Base-by-base conservation (phyloP, 2,113 vertebrate genomes). In the Peromyscus polionotus region DNA sequence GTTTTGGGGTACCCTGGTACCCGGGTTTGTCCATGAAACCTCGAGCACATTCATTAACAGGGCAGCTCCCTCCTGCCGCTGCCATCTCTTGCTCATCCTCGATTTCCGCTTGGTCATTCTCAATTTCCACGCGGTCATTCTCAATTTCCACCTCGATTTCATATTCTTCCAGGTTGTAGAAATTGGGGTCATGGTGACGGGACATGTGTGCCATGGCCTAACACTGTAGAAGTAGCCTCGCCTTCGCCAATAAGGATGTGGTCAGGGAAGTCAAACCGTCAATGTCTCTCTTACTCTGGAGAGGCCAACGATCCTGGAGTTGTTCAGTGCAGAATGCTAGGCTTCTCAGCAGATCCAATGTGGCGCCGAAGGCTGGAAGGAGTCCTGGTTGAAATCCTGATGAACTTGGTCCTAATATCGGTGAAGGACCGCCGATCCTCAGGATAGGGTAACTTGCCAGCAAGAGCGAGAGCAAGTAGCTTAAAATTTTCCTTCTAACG, bases 61-160 rank as follows among this genome's bases (percentile, higher is more conserved):
- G 0, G 7, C 4, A 0, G 24, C 16, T 63, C 14, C 4, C 57
- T 84, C 16, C n/a, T 17, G 57, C 7, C 1, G 3, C 22, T 9
- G 1, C 7, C 3, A 3, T 24, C n/a, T 63, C 24, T 63, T 63
- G n/a, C 0, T 84, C 59, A 9, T 42, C n/a, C 2, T 84, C n/a
- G 3, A 84, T 84, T 54, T 54, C 54, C 12, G 2, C 24, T 42
- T 42, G n/a, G 0, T 84, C 81, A 9, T 42, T 22, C 3, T 84
- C 36, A 1, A 84, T 84, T 51, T 51, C 51, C 51, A 51, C 24
- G 39, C 42, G n/a, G 0, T 84, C 81, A 9, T 42, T 24, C 4
- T 84, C n/a, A 1, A 84, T 84, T 84, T 63, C 13, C n/a, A 84
- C n/a, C 14, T 84, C 14, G 1, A 63, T 63, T 54, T 63, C 59